Base-by-base conservation (phyloP, 2,888 invertebrate species). In the Agrotis exclamationis region DNA sequence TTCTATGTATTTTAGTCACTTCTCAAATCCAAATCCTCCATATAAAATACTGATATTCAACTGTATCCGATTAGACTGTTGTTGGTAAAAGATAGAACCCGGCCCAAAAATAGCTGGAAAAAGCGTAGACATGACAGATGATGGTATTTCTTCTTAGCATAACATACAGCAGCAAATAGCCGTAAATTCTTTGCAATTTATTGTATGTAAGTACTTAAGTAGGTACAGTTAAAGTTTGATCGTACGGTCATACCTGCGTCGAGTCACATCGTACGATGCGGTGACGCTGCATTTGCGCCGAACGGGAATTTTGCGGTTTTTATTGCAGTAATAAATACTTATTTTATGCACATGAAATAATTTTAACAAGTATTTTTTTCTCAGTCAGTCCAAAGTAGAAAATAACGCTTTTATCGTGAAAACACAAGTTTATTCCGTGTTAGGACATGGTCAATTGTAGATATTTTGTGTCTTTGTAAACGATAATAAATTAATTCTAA, bases 251-350 rank as follows among this genome's bases (percentile, higher is more conserved):
- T 39, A 57, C 44, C 44, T 57, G 50, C n/a, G 47, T 13, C 73
- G 18, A 66, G 74, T 62, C 24, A 79, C 65, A 68, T 76, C 76
- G 73, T 50, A 47, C 56, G 80, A 73, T 80, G 58, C 22, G 20
- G 50, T 80, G 60, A 68, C 70, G 56, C 48, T 65, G 50, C 22
- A 14, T 20, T 60, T 63, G 58, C 67, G 54, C 70, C 24, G 44
- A 47, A 20, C 60, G 20, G 51, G 47, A 33, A 33, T 53, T 47
- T 59, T 79, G 81, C 47, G 81, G 81, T 82, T 82, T 67, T 53
- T 20, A 71, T 75, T 50, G 63, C 56, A 51, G 9, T 24, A 28
- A 57, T 24, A 50, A 33, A 50, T 63, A 24, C 53, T 39, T 50
- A 58, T 14, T 14, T 11, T 0, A 63, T 14, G 22, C 22, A 3